Conservation (phyloP, 2,888 invertebrate genomes). For the Embidobia sp. region DNA sequence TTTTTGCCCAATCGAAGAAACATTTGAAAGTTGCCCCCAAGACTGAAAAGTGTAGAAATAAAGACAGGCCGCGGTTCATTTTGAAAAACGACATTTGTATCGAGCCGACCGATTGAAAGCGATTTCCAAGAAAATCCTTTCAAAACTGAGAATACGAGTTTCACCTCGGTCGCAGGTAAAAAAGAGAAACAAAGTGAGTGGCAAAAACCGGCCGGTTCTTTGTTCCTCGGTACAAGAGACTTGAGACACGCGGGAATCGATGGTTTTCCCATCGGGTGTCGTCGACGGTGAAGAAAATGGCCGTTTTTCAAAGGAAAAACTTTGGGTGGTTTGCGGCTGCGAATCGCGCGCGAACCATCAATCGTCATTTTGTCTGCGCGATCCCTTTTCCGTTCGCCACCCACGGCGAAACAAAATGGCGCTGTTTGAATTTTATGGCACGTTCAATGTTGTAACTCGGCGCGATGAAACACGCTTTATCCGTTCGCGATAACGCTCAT, state of each 20-base stretch:
- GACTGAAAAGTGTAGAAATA: too few relatives aligned
- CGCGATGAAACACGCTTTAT: constrained; percentile 56
- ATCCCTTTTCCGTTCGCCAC: constrained; percentile 19
- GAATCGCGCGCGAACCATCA: too few relatives aligned
- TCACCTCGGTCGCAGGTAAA: constrained; percentile 40
- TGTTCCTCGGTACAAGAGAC: constrained; percentile 40
- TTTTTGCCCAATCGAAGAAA: too few relatives aligned
- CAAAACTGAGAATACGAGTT: constrained; percentile 40
- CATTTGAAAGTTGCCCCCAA: too few relatives aligned
- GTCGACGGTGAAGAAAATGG: too few relatives aligned
- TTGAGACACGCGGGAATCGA: constrained; percentile 14
- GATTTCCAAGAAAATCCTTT: constrained; percentile 42
- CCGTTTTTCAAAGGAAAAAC: too few relatives aligned
- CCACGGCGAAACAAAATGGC: constrained; percentile 36
- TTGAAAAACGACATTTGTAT: too few relatives aligned
- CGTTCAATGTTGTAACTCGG: constrained; percentile 40
- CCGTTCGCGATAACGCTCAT: constrained; percentile 51
- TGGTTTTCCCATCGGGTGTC: constrained; percentile 30
- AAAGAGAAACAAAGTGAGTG: constrained; percentile 32
- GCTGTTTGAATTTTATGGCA: constrained; percentile 50
- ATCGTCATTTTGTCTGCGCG: too few relatives aligned
- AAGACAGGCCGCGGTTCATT: too few relatives aligned
- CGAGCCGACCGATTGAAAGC: too few relatives aligned
- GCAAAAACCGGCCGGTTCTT: constrained; percentile 36
- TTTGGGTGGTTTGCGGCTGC: too few relatives aligned